Evolutionary conservation across 2,113 vertebrate genomes (phyloP).

Genomic region (Siniperca knerii): DNA sequence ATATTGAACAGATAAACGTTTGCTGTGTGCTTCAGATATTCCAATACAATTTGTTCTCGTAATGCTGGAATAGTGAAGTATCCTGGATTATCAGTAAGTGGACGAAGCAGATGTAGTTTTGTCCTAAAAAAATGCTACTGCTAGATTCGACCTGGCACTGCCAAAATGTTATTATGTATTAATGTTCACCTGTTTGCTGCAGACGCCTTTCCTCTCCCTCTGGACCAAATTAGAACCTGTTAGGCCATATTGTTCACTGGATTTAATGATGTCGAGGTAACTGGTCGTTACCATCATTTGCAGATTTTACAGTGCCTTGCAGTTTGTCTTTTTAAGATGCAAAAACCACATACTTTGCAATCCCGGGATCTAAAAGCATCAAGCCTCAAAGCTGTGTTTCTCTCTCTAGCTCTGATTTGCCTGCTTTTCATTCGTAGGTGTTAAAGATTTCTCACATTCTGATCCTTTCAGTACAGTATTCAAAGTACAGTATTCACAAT

Average conservation of each 20-base stretch:
- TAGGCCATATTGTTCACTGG: conserved; percentile 59
- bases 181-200: conserved; percentile 57
- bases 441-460: neutral
- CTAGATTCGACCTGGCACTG: conserved; percentile 73
- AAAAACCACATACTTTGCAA: conserved; percentile 48
- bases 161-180: conserved; percentile 67
- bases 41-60: conserved; percentile 26
- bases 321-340: conserved; percentile 64
- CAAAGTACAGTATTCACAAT: conserved; percentile 13
- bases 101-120: conserved; percentile 42
- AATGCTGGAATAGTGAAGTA: conserved; percentile 33
- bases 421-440: conserved; percentile 27
- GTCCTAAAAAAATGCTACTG: neutral
- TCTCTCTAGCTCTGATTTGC: conserved; percentile 10
- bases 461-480: conserved; percentile 43
- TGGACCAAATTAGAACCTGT: conserved; percentile 78
- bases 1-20: conserved; percentile 39
- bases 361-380: conserved; percentile 55
- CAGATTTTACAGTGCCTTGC: conserved; percentile 84
- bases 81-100: conserved; percentile 50
- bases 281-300: conserved; percentile 68
- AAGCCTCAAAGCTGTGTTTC: conserved; percentile 2
- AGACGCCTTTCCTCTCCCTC: conserved; percentile 62
- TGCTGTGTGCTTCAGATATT: conserved; percentile 54
- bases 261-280: conserved; percentile 79